Evolutionary conservation across 2,113 vertebrate species (phyloP).

Genomic region (Phasianus colchicus): DNA sequence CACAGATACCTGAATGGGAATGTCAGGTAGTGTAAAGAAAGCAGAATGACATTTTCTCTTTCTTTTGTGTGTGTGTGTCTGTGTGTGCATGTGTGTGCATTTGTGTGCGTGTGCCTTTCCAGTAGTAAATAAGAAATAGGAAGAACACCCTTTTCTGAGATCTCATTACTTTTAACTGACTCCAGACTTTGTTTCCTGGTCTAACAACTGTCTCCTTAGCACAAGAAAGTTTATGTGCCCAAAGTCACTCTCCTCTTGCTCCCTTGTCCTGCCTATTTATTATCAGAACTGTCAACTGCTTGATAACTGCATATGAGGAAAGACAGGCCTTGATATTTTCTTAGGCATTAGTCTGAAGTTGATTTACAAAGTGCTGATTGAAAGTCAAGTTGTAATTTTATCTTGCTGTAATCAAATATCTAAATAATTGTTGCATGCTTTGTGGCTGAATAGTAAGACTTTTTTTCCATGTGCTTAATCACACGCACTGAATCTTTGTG

Average conservation of each 20-base stretch:
- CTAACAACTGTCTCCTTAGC: background rate
- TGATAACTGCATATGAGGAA: background rate
- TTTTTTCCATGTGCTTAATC: background rate
- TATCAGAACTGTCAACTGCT: background rate
- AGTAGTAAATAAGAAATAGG: background rate
- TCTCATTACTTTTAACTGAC: background rate
- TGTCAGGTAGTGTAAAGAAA: background rate
- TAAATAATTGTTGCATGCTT: background rate
- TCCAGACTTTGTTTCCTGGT: background rate
- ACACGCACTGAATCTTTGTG: accelerated
- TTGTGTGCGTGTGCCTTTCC: background rate
- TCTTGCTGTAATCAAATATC: conserved; percentile 18
- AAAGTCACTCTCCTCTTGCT: background rate
- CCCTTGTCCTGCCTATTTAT: background rate
- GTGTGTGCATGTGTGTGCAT: background rate
- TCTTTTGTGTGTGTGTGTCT: background rate
- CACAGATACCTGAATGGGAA: background rate
- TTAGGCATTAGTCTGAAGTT: background rate
- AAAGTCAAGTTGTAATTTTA: conserved; percentile 18
- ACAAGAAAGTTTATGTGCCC: accelerated
- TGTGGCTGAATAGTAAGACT: background rate
- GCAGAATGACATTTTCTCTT: background rate
- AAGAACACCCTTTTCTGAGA: background rate
- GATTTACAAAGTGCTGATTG: background rate
- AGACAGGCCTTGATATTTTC: background rate